Evolutionary conservation across 2,797 vertebrate species (phyloP).

Genomic region (Odontamblyopus rebecca): DNA sequence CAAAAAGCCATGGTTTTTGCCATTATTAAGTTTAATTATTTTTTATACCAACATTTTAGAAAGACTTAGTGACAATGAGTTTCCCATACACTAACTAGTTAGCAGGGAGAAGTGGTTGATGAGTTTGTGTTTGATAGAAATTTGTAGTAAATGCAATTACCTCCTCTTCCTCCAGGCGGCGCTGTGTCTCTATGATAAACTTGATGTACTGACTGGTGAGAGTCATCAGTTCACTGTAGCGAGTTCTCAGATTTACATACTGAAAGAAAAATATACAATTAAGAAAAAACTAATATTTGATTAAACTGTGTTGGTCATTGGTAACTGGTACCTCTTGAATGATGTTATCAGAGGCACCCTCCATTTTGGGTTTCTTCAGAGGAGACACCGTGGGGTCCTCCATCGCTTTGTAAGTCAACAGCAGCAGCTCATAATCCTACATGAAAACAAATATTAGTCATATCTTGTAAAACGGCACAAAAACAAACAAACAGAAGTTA

Average conservation of each 20-base stretch:
- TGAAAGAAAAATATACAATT: constrained; percentile 54
- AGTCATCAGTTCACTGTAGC: constrained; percentile 94
- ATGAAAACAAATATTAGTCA: not conserved
- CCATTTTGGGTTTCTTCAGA: constrained; percentile 93
- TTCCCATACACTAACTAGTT: constrained; percentile 40
- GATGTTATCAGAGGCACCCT: constrained; percentile 92
- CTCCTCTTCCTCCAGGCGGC: constrained; percentile 93
- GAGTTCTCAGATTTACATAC: constrained; percentile 94
- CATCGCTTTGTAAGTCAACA: constrained; percentile 95
- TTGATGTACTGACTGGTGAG: constrained; percentile 87
- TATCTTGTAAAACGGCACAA: constrained; percentile 1
- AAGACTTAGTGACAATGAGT: constrained; percentile 23
- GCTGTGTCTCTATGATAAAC: constrained; percentile 79
- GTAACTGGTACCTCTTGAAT: constrained; percentile 90
- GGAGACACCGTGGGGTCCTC: constrained; percentile 90
- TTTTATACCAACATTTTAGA: constrained; percentile 18
- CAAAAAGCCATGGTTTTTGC: not conserved
- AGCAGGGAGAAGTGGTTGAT: not conserved
- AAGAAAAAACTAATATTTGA: constrained; percentile 6
- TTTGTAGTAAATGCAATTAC: constrained; percentile 68
- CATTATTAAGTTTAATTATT: not conserved
- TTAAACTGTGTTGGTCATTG: not conserved
- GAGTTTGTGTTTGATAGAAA: constrained; percentile 19
- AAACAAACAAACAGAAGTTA: not conserved
- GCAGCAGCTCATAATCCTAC: constrained; percentile 95